phyloP scores from a whole-genome alignment of 2,113 vertebrate species.

The Brienomyrus longianalis region DNA sequence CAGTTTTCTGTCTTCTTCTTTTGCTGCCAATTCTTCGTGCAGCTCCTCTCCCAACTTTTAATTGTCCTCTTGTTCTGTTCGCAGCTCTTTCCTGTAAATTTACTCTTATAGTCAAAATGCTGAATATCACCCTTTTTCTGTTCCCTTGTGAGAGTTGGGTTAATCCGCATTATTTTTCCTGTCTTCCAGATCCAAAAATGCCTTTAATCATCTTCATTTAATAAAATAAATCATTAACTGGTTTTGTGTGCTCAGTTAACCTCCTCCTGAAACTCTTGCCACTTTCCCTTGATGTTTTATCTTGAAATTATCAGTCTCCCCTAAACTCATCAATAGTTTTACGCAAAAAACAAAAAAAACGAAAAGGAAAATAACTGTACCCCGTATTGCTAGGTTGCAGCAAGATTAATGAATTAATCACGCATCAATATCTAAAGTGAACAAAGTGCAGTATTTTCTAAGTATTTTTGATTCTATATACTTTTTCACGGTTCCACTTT shows the following conservation, averaged over 20 bases:
- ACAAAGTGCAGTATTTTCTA: background rate
- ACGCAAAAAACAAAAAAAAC: background rate
- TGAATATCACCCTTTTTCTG: background rate
- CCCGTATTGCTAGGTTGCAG: background rate
- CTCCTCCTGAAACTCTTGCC: background rate
- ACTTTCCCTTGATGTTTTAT: background rate
- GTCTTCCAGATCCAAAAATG: background rate
- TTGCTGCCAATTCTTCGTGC: background rate
- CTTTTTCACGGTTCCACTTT: background rate
- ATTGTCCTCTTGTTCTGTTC: background rate
- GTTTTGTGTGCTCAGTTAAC: background rate
- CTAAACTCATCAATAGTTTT: background rate
- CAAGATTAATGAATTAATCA: background rate
- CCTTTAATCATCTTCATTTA: background rate
- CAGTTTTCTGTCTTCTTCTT: background rate
- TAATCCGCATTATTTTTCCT: background rate
- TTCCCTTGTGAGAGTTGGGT: background rate
- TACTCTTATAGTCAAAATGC: background rate
- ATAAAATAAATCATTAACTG: background rate
- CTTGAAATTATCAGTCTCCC: background rate
- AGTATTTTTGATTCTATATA: background rate
- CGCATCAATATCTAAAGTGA: background rate
- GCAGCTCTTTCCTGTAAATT: background rate
- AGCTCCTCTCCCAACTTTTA: background rate
- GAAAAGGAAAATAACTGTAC: background rate